phyloP scores from a whole-genome alignment of 2,888 invertebrate species.

The Dione juno region DNA sequence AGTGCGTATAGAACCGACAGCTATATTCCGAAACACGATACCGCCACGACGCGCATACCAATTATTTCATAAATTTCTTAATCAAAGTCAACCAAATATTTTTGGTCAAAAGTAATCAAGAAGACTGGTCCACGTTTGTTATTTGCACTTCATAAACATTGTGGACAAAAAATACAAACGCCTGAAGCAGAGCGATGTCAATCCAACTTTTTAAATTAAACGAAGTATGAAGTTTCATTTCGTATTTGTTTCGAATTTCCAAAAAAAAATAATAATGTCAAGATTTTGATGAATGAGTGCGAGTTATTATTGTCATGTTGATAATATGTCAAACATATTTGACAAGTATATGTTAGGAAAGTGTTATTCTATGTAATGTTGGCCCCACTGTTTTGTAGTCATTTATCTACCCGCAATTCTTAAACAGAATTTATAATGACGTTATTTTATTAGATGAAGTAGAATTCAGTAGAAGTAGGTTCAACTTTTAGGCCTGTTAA shows the following conservation, averaged over 20 bases:
- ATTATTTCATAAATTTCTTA: not conserved
- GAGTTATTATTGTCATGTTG: not conserved
- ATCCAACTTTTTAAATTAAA: slow-evolving; percentile 80
- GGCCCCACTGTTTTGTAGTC: no score
- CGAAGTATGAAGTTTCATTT: slow-evolving; percentile 50
- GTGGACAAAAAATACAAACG: slow-evolving; percentile 44
- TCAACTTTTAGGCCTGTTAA: no score
- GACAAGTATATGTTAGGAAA: not conserved
- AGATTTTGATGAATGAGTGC: not conserved
- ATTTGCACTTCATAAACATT: slow-evolving; percentile 37
- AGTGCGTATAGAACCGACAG: no score
- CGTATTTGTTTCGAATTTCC: slow-evolving; percentile 47
- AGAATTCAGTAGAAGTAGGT: no score
- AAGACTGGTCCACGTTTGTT: slow-evolving; percentile 26
- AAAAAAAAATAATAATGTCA: slow-evolving; percentile 50
- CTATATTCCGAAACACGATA: no score
- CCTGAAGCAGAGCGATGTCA: slow-evolving; percentile 61
- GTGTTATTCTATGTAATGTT: no score
- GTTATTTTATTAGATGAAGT: no score
- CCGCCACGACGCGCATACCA: not conserved
- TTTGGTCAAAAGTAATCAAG: slow-evolving; percentile 35
- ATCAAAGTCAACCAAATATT: slow-evolving; percentile 19
- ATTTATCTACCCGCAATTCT: no score
- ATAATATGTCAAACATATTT: no score
- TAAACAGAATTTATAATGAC: no score